These are phyloP conservation scores for Apeltes quadracus DNA, from an alignment of 2,113 vertebrate genomes.

Conservation along the genomic window DNA sequence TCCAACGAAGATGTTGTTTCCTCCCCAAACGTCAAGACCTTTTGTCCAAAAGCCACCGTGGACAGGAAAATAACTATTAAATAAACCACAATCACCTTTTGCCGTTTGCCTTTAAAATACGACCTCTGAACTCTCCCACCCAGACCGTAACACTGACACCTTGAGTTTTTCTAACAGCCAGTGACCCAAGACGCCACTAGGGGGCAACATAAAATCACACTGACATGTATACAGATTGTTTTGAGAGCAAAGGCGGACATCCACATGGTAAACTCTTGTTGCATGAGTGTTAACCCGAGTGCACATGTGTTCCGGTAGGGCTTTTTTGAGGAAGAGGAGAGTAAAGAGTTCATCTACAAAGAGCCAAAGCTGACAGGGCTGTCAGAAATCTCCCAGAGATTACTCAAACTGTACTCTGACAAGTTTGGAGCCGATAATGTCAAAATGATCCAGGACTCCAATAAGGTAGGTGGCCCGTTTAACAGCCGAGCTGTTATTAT, in stretches of 20 bases:
- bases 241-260: conserved; percentile 14
- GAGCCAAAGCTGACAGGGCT: conserved; percentile 97
- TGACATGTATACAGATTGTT: background rate
- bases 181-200: conserved; percentile 32
- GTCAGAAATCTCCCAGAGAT: conserved; percentile 96
- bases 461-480: conserved; percentile 84
- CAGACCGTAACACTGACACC: conserved; percentile 42
- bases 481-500: background rate
- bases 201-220: conserved; percentile 19
- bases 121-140: conserved; percentile 43
- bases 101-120: conserved; percentile 45
- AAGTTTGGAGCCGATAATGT: conserved; percentile 98
- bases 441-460: conserved; percentile 99
- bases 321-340: conserved; percentile 98
- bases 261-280: conserved; percentile 3
- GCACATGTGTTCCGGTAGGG: conserved; percentile 78
- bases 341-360: conserved; percentile 99
- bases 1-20: conserved; percentile 25
- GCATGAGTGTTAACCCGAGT: conserved; percentile 12
- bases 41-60: conserved; percentile 7
- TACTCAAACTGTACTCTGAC: conserved; percentile 97
- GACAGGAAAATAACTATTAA: conserved; percentile 25
- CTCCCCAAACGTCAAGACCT: conserved; percentile 23
- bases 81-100: conserved; percentile 51
- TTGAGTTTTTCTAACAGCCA: conserved; percentile 51